Evolutionary conservation across 2,797 vertebrate genomes (phyloP), one percentile per base, ranked within the genome.

Genomic region (Anguilla pacifica): DNA sequence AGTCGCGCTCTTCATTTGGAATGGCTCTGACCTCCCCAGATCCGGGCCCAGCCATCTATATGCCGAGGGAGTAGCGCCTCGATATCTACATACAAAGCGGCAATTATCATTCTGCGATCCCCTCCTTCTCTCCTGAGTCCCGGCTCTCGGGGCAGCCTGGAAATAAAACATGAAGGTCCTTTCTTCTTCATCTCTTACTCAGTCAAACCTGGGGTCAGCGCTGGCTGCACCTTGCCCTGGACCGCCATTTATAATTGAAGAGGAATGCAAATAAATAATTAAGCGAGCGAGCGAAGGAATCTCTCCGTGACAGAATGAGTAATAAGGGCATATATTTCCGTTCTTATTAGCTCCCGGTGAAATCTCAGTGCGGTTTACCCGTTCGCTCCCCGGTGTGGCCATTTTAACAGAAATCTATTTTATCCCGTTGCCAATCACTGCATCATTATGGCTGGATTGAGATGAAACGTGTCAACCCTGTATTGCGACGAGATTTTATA

Each of bases 211-310:
- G 83, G 84, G 89, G 91, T 93, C 87, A 90, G 53, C 87, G 57
- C 9, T 83, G 85, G 74, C 85, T 46, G 82, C 90, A 87, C 89
- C 70, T 72, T 85, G 77, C 84, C 89, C 90, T 61, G 28, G 85
- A 87, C 90, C 89, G 57, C 81, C 55, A 82, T 89, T 81, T 90
- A 88, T 90, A 91, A 91, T 90, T 91, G 90, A 93, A 89, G 89
- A 79, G 83, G 86, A 91, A 86, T 70, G 39, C 84, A 89, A 92
- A 93, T 93, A 91, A 93, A 94, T 93, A 92, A 94, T 93, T 92
- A 86, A 93, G 85, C 89, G n/a, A 67, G 49, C 43, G n/a, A 81
- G 49, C 43, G 61, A 59, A 22, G 85, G 81, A 85, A 19, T 70
- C 4, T 86, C 53, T 57, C 49, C 25, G 85, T 88, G 86, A 88